These are phyloP conservation scores for Vanessa tameamea DNA, from an alignment of 1,140 invertebrate genomes.

Conservation along the genomic window DNA sequence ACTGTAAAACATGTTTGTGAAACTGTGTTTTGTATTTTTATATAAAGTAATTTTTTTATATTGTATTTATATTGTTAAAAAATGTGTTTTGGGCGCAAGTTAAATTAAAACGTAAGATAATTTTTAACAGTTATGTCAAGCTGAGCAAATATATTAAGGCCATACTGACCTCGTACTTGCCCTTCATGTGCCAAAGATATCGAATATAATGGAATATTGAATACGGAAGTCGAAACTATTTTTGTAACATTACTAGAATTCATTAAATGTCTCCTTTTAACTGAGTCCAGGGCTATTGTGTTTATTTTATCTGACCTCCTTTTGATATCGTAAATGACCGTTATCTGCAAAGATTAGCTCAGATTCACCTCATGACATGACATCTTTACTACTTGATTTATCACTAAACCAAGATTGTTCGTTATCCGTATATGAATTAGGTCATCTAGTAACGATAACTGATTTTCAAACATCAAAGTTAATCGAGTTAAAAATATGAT, in stretches of 20 bases:
- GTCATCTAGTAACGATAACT: conserved; percentile 1
- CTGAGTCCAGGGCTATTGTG: conserved; percentile 27
- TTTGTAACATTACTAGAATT: conserved; percentile 11
- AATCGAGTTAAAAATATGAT: background rate
- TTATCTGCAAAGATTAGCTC: conserved; percentile 26
- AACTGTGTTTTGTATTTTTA: too few species aligned
- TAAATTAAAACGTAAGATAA: too few species aligned
- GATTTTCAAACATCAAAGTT: background rate
- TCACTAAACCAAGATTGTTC: conserved; percentile 21
- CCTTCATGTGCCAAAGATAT: conserved; percentile 35
- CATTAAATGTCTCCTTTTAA: background rate
- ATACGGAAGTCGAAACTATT: conserved; percentile 10
- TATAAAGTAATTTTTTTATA: too few species aligned
- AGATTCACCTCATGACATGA: conserved; percentile 30
- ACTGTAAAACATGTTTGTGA: too few species aligned
- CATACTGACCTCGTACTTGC: conserved; percentile 29
- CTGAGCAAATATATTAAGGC: conserved; percentile 25
- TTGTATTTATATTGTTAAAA: too few species aligned
- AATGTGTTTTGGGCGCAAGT: too few species aligned
- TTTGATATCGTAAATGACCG: conserved; percentile 35
- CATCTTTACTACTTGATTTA: conserved; percentile 24
- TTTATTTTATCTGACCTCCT: conserved; percentile 28
- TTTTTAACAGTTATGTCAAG: conserved; percentile 8
- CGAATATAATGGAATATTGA: conserved; percentile 28
- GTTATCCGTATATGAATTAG: conserved; percentile 17